Evolutionary conservation across 2,888 invertebrate genomes (phyloP), one percentile per base, ranked within the genome.

Genomic region (Caenorhabditis sp.): DNA sequence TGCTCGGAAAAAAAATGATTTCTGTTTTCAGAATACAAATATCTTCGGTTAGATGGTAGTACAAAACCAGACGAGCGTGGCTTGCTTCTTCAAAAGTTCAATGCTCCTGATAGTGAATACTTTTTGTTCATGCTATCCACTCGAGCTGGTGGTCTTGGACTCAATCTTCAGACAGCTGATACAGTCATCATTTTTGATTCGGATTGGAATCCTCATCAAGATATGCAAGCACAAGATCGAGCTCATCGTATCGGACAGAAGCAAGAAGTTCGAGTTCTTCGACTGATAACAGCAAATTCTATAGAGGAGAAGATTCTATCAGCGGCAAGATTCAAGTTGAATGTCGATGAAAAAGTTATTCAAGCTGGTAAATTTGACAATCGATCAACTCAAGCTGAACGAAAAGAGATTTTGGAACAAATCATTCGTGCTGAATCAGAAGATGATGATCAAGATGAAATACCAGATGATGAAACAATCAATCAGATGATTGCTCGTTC

Each of bases 341-440:
- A 99, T 88, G 96, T 99, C 92, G 99, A 99, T 88, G 97, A 97
- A 88, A 99, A 99, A 89, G 97, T 99, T 65, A 99, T 99, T 88
- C 97, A 99, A 89, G 97, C 97, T 54, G 99, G 99, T 88, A 97
- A 97, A 96, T 99, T 99, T 89, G 97, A 99, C 91, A 96, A 97
- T 88, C 97, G 97, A 88, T 97, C 97, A 0, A 99, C 99, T 0
- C 97, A 96, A 6, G 93, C 93, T 10, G 97, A 99, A 89, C 91
- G 99, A 61, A 94, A 95, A 87, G 95, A 96, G 89, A 96, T 99
- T 89, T 90, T 99, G 83, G 95, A 96, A 88, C 93, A 93, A 71
- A 95, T 97, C 86, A 90, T 99, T 60, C 63, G 74, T 23, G 61
- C 69, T 26, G 75, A 75, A 57, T 59, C 64, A 12, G 84, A 84